Conservation (phyloP, 2,888 invertebrate genomes). For the Julus scandinavius region DNA sequence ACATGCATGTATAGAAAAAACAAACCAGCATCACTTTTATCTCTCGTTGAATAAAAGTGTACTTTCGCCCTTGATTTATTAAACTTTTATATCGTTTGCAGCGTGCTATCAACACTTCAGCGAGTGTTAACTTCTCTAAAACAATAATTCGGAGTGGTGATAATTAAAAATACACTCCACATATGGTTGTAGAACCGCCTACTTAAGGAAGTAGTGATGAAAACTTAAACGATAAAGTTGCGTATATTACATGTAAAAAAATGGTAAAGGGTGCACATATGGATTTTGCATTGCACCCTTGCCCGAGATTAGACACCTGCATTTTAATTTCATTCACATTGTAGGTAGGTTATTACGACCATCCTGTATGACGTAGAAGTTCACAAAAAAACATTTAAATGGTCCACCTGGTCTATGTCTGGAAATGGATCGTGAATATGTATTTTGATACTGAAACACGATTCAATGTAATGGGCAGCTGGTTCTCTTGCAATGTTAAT, state of each 20-base stretch:
- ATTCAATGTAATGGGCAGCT: not conserved
- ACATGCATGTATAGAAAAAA: not conserved
- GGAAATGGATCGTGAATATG: not conserved
- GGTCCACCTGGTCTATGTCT: conserved; percentile 12
- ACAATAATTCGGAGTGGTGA: not conserved
- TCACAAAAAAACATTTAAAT: not conserved
- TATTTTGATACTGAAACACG: not conserved
- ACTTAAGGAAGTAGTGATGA: not conserved
- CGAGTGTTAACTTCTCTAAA: not conserved
- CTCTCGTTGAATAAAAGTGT: not conserved
- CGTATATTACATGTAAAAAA: not conserved
- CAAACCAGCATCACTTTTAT: not conserved
- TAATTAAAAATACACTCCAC: conserved; percentile 12
- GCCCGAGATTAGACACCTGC: not conserved
- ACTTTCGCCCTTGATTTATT: not conserved
- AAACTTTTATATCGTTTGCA: not conserved
- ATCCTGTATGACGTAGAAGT: not conserved
- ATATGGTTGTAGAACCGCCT: not conserved
- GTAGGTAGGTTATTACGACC: not conserved
- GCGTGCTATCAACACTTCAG: not conserved
- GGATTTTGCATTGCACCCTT: not conserved
- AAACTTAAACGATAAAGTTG: not conserved
- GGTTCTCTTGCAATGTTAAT: not conserved
- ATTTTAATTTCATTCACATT: not conserved
- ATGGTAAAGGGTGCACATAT: not conserved